A percentile compares a stretch with the other conserved stretches of the same genome.
Evolutionary conservation across 2,113 vertebrate genomes (phyloP).

Genomic region (Pangasianodon hypophthalmus): DNA sequence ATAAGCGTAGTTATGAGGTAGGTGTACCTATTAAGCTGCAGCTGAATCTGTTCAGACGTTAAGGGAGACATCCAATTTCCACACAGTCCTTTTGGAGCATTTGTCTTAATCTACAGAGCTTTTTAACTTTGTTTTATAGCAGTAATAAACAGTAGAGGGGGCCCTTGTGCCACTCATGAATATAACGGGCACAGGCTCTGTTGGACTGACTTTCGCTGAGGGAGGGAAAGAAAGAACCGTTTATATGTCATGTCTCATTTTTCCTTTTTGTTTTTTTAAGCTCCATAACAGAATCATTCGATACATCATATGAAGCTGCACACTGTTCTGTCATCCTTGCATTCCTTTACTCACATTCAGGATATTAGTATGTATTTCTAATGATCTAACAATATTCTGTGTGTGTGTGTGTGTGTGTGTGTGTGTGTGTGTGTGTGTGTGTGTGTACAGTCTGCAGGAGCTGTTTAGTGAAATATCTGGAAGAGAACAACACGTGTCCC

Average conservation of each 20-base stretch:
- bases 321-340: neutral
- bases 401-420: neutral
- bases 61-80: neutral
- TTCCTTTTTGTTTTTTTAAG: neutral
- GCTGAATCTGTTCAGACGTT: neutral
- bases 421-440: conserved; percentile 32
- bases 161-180: conserved; percentile 33
- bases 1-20: neutral
- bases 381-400: neutral
- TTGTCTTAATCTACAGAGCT: neutral
- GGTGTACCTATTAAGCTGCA: neutral
- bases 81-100: neutral
- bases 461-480: conserved; percentile 97
- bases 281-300: neutral
- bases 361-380: neutral
- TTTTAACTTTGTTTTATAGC: neutral
- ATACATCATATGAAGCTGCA: neutral
- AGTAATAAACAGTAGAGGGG: conserved; percentile 54
- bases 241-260: neutral
- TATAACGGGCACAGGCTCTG: neutral
- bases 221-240: neutral
- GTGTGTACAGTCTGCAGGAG: conserved; percentile 89
- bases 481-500: conserved; percentile 99
- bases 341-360: neutral
- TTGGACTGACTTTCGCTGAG: neutral